Evolutionary conservation across 2,888 invertebrate species (phyloP), one percentile per base, ranked within the genome.

Genomic region (Conops quadrifasciatus): DNA sequence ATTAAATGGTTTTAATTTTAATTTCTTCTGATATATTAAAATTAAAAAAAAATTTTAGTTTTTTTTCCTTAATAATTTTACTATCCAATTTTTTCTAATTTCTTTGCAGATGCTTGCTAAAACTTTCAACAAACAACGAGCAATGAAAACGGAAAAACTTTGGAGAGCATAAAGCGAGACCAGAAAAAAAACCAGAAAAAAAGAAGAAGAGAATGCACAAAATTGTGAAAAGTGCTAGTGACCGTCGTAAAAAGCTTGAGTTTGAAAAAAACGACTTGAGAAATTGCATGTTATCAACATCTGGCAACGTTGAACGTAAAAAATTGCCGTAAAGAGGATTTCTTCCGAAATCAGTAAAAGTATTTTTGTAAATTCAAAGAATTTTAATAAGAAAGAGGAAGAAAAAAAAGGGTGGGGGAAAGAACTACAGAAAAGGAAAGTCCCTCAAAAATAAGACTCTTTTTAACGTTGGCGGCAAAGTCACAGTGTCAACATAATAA

Each of bases 101-200:
- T 70, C 56, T 64, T 70, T 70, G 56, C 70, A 70, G 70, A 58
- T 69, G 64, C 24, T 70, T 58, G 58, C 56, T 43, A 58, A 47
- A 24, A 21, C 60, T 51, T 21, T 51, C 68, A 68, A 68, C 68
- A 51, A 60, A 68, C 49, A 43, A 62, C 62, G 68, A 51, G 49
- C 30, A 49, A 60, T 60, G 36, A 16, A 51, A 62, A 68, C 30
- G 63, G 53, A 67, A 16, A 66, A 60, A 66, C 9, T 15, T 15
- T 49, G 64, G 53, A 66, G 19, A 19, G 47, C 26, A 49, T 16
- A 49, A 59, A 36, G 53, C 28, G 21, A 36, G 30, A 66, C 36
- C 45, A 26, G 28, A 30, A n/a, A 30, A 16, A 59, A 30, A 15
- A 30, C 11, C 19, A 43, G 30, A 36, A 16, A 51, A 7, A 51